Percentiles rank a stretch among this genome's conserved stretches.
phyloP scores from a whole-genome alignment of 2,797 vertebrate species.

The Nyctalus aviator region DNA sequence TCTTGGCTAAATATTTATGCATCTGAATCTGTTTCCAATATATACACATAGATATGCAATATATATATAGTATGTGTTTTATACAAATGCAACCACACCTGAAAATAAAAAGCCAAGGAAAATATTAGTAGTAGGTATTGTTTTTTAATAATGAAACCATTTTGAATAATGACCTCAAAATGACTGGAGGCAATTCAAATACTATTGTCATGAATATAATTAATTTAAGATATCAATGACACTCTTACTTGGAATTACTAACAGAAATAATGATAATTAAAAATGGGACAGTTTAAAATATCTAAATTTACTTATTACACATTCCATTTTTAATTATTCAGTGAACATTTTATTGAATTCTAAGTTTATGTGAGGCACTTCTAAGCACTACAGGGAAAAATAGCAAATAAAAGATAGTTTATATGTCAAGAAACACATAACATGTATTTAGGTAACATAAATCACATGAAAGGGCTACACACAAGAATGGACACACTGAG shows the following conservation, averaged over 20 bases:
- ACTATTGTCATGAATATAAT: neutral
- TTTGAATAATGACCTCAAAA: conserved; percentile 43
- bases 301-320: conserved; percentile 20
- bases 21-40: neutral
- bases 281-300: neutral
- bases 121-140: neutral
- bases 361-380: conserved; percentile 2
- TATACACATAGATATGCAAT: neutral
- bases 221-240: neutral
- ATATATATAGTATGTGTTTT: neutral
- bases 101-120: conserved; percentile 7
- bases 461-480: neutral
- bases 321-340: conserved; percentile 42
- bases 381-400: neutral
- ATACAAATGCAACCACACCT: neutral
- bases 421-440: neutral
- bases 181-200: neutral
- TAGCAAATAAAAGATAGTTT: neutral
- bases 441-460: neutral
- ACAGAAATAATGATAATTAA: conserved; percentile 28
- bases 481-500: neutral
- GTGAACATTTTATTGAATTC: conserved; percentile 1
- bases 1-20: neutral
- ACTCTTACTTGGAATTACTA: conserved; percentile 9
- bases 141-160: conserved; percentile 21